These are phyloP conservation scores for Neotragus pygmaeus DNA, from an alignment of 2,113 vertebrate genomes.

Conservation along the genomic window DNA sequence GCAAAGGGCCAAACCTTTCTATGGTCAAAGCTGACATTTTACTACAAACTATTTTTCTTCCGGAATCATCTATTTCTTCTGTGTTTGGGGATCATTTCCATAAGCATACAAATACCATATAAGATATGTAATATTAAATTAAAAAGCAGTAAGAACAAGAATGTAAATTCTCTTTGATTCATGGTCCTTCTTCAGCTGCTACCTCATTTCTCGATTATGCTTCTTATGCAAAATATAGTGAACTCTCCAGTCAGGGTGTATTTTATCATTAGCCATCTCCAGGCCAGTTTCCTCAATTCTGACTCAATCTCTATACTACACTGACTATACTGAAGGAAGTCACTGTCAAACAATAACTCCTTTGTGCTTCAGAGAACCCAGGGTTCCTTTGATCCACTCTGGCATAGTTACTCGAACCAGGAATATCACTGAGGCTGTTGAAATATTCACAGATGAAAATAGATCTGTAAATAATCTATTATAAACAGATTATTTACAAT, in stretches of 20 bases:
- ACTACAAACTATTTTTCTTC: not conserved
- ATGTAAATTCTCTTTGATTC: not conserved
- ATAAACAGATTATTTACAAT: constrained; percentile 7
- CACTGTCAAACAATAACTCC: not conserved
- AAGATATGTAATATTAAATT: not conserved
- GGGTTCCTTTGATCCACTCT: not conserved
- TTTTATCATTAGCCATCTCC: not conserved
- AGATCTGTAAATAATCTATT: not conserved
- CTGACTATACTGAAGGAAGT: not conserved
- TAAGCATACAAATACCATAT: not conserved
- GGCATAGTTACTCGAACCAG: not conserved
- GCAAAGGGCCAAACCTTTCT: not conserved
- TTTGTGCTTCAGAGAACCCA: not conserved
- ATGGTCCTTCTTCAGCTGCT: not conserved
- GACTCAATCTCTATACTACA: not conserved
- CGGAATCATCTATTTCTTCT: not conserved
- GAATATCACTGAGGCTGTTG: not conserved
- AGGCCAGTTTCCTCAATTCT: not conserved
- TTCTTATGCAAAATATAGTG: not conserved
- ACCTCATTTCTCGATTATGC: not conserved
- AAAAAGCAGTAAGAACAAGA: not conserved
- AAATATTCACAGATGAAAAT: constrained; percentile 9
- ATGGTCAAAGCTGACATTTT: not conserved
- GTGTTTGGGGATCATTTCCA: not conserved
- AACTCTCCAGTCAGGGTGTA: not conserved